Base-by-base conservation (phyloP, 2,888 invertebrate genomes). In the Chymomyza caudatula region DNA sequence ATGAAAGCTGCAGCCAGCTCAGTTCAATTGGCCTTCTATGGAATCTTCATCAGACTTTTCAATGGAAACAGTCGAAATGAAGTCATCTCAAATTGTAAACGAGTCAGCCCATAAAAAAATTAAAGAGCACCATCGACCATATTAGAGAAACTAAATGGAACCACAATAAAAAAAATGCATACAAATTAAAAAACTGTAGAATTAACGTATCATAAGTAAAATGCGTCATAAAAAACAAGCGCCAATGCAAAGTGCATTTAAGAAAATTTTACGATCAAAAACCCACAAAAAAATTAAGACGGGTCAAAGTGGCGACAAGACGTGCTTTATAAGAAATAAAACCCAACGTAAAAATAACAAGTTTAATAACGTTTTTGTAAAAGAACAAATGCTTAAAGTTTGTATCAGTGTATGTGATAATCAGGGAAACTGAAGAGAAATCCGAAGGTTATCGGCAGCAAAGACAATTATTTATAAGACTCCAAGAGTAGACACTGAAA, bases 161-260 rank as follows among this genome's bases (percentile, higher is more conserved):
- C 20, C 19, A 19, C 62, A 58, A 57, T 47, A 52, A 55, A 47
- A 44, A 57, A 55, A 56, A 60, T 51, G 51, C 55, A 68, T 62
- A 64, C 68, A 60, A 67, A 69, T 47, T 71, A 47, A 68, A 37
- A 11, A 11, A 37, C 29, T 37, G 29, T 37, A 37, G 29, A 80
- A 66, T 69, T 58, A 62, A 68, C 58, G 73, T 69, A 78, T 73
- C 76, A 73, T 67, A 68, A 74, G 69, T 57, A 64, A 73, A 78
- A 69, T 73, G 82, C 60, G 67, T 59, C 77, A 63, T 69, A 69
- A 76, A 76, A 55, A 53, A 52, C 37, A 66, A 72, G 55, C 79
- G 73, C 81, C 61, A 55, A 47, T 56, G 47, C 17, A 17, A 58
- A 47, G 44, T 47, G 44, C 44, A 47, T 17, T 47, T 47, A 47